These are phyloP conservation scores for Muscina levida DNA, from an alignment of 2,888 invertebrate genomes.

Conservation along the genomic window DNA sequence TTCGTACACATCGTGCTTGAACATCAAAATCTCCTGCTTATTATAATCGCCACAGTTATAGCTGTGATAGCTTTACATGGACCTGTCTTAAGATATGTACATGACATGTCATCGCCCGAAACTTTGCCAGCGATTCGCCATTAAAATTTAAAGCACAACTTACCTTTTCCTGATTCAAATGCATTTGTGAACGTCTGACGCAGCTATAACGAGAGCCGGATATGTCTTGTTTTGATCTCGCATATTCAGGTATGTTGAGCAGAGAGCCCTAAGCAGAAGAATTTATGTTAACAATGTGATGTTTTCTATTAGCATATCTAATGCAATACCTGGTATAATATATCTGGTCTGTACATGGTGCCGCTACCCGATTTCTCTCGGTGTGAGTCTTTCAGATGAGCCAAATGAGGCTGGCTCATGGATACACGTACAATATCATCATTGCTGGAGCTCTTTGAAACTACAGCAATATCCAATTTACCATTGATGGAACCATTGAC, in stretches of 20 bases:
- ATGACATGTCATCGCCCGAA: too few species aligned
- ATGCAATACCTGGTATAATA: constrained; percentile 90
- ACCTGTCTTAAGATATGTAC: constrained; percentile 22
- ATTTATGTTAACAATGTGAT: constrained; percentile 2
- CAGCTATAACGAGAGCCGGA: constrained; percentile 80
- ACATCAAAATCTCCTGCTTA: background rate
- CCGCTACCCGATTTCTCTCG: constrained; percentile 83
- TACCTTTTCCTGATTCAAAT: constrained; percentile 73
- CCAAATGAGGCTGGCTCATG: constrained; percentile 84
- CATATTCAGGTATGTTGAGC: constrained; percentile 81
- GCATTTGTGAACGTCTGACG: constrained; percentile 72
- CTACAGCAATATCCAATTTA: constrained; percentile 67
- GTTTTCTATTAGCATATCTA: background rate
- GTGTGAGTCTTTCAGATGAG: constrained; percentile 69
- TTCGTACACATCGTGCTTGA: background rate
- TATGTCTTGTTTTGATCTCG: constrained; percentile 81
- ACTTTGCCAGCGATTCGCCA: too few species aligned
- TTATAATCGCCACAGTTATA: background rate
- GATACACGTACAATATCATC: constrained; percentile 81
- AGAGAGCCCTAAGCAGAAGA: constrained; percentile 79
- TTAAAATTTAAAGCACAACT: constrained; percentile 53
- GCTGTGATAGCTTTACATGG: constrained; percentile 17
- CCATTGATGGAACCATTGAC: constrained; percentile 73
- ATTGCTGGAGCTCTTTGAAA: constrained; percentile 72
- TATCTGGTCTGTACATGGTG: constrained; percentile 92